Conservation (phyloP, 2,797 vertebrate species). For the Hippocampus kuda region DNA sequence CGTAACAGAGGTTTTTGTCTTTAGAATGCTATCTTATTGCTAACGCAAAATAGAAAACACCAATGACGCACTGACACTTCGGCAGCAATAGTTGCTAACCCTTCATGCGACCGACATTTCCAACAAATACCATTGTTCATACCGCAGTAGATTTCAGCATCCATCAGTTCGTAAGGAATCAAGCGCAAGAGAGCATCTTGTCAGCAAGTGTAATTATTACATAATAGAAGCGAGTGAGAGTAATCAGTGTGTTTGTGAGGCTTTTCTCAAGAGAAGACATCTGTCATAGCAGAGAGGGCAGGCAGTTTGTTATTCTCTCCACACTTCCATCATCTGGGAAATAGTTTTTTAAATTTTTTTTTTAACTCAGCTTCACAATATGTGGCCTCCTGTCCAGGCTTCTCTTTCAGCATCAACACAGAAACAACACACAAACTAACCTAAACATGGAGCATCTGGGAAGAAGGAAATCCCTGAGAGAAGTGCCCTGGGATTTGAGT, state of each 20-base stretch:
- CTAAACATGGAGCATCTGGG: slow-evolving; percentile 60
- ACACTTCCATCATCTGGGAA: slow-evolving; percentile 61
- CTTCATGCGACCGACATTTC: too few relatives aligned
- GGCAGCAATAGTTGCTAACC: too few relatives aligned
- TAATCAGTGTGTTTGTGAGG: slow-evolving; percentile 52
- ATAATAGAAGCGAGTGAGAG: slow-evolving; percentile 3
- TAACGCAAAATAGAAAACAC: too few relatives aligned
- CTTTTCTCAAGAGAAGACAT: slow-evolving; percentile 66
- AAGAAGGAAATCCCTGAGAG: slow-evolving; percentile 62
- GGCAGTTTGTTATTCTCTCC: slow-evolving; percentile 68
- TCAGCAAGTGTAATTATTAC: neutral
- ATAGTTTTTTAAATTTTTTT: neutral
- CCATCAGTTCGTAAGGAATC: neutral
- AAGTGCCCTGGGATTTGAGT: slow-evolving; percentile 25
- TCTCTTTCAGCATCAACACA: slow-evolving; percentile 47
- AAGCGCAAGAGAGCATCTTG: neutral
- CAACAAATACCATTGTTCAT: neutral
- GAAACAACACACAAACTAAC: slow-evolving; percentile 41
- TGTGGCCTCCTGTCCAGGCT: slow-evolving; percentile 44
- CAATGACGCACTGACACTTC: too few relatives aligned
- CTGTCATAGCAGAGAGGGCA: slow-evolving; percentile 54
- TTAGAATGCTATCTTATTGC: too few relatives aligned
- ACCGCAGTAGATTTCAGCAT: neutral
- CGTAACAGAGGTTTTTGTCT: too few relatives aligned
- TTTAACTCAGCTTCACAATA: slow-evolving; percentile 54